Base-by-base conservation (phyloP, 2,888 invertebrate genomes). In the Lepidochitona cinerea region DNA sequence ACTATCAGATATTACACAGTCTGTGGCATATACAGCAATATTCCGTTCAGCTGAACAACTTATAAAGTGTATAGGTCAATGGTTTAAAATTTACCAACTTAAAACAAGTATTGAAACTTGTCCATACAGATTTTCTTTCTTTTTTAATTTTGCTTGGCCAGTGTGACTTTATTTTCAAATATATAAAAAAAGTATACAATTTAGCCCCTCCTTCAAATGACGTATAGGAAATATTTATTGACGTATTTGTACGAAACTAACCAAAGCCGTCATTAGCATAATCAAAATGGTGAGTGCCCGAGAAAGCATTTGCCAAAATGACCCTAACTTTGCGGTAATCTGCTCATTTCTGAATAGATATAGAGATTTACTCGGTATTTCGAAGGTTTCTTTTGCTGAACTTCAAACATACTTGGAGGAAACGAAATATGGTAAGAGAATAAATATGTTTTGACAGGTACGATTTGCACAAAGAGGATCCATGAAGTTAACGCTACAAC, bases 311-410 rank as follows among this genome's bases (percentile, higher is more conserved):
- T 87, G 88, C 81, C 84, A 85, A 74, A 85, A 85, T 76, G 96
- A 98, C 94, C 97, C 98, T 90, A 96, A 98, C 94, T 98, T 97
- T 92, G 97, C 97, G 88, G 95, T 97, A 91, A 96, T 98, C 92
- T 98, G 97, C 93, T 96, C 96, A 83, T 98, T 98, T 93, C 92
- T 98, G 85, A 95, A 96, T 92, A 95, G 96, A 92, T 98, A 97
- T 91, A 95, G 96, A 74, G 94, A 94, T 90, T 92, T 94, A 89
- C 94, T 96, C 89, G 95, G 96, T 84, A 92, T 98, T 85, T 93
- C 94, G 83, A 93, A 94, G 89, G 94, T 96, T 84, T 94, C 95
- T 89, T 95, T 97, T 92, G 92, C 94, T 84, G 94, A 96, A 91
- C 93, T 98, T 84, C 84, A 89, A 78, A 79, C 80, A 72, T 88